Evolutionary conservation across 2,797 vertebrate species (phyloP), one percentile per base, ranked within the genome.

Genomic region (Gymnoscopelus braueri): DNA sequence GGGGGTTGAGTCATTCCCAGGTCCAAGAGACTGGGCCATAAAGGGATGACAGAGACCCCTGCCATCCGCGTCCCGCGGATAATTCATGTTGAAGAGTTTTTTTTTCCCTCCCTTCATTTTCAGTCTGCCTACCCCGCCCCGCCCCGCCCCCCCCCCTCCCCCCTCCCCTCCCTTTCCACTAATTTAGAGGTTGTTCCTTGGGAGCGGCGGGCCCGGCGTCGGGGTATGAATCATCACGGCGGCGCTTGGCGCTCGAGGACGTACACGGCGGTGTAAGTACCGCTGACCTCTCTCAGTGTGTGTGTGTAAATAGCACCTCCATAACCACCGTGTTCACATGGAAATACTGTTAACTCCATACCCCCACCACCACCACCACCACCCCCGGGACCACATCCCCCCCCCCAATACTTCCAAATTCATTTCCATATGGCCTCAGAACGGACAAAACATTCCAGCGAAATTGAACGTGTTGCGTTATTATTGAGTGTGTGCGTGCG

Each of bases 81-180:
- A 93, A 94, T 93, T 91, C 91, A 91, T 88, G 59, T 75, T 91
- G 90, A 94, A 92, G 92, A 89, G 78, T 84, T 93, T 94, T 93
- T 94, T 93, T 87, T 35, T 6, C 1, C 32, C 32, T 90, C 91
- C 68, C 79, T 89, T 89, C 75, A 87, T 91, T 84, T 91, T 91
- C 75, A 84, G 87, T 92, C 89, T 91, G 92, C 89, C 91, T 92
- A 90, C 69, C 56, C 67, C 26, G 26, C 26, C 26, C 26, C 26
- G 26, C 26, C 26, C 26, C 26, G 26, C 2, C 26, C 26, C 26
- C 3, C 2, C 26, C 26, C 26, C 3, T 2, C 26, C 26, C 32
- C 32, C 32, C 32, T 4, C 6, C 32, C 89, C 89, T 74, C 91
- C 86, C 83, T 73, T 78, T 66, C 67, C 53, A 19, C 86, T 93